Base-by-base conservation (phyloP, 2,797 vertebrate genomes). In the Falco rusticolus region DNA sequence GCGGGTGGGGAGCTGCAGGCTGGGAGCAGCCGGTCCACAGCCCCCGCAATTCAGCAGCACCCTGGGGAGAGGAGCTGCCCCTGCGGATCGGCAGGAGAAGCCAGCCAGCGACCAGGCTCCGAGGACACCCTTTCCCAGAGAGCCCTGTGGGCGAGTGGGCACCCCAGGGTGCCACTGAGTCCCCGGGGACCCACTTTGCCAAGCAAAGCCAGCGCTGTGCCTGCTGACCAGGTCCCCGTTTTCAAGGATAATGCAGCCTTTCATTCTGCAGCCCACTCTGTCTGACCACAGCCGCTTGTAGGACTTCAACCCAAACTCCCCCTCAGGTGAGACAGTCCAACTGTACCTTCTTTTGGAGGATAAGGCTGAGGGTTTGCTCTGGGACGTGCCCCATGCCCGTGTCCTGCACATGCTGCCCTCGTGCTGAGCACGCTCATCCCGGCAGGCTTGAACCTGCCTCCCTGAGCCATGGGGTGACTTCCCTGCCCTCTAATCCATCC, bases 291-390 rank as follows among this genome's bases (percentile, higher is more conserved):
- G 53, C 9, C 4, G 1, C 59, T 34, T 16, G 22, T 4, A 34
- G 71, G 54, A 28, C 41, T 39, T 34, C 9, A 57, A 28, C 56
- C 39, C 43, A 19, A 31, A 4, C 13, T 54, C 10, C 22, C 16
- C 45, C 51, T 33, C 0, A 0, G 12, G 0, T 41, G 47, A 60
- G 50, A 34, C 0, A 0, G n/a, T 51, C 26, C 68, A 34, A 10
- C 21, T 41, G 43, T 66, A 25, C 12, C 31, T 61, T 21, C 5
- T 86, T 70, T 43, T 9, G 34, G 15, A 61, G 47, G 31, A 6
- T 7, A 26, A 47, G 12, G 68, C 29, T 0, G 0, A 61, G 43
- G 64, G 19, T 15, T 85, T 85, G 86, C 91, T 83, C 47, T 0
- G 0, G 72, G 56, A 6, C 5, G 4, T 54, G 68, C 29, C 76